These are phyloP conservation scores for Drosophila ogumai DNA, from an alignment of 1,140 invertebrate species.

Conservation along the genomic window DNA sequence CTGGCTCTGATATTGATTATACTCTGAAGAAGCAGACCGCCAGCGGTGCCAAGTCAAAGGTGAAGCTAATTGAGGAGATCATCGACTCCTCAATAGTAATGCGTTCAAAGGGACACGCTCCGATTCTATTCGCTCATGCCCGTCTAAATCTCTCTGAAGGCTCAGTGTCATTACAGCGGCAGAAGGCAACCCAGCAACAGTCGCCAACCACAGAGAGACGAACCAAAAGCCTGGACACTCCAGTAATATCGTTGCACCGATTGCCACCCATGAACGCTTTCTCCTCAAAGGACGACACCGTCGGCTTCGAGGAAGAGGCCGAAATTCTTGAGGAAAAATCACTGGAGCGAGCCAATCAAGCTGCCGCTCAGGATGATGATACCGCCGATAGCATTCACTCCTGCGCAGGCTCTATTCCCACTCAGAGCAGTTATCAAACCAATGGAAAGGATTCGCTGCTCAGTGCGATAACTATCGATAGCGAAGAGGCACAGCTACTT, in stretches of 20 bases:
- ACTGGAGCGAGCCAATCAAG: slow-evolving; percentile 63
- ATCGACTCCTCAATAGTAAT: slow-evolving; percentile 84
- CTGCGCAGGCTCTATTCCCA: slow-evolving; percentile 81
- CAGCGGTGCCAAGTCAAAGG: slow-evolving; percentile 69
- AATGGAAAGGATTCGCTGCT: slow-evolving; percentile 64
- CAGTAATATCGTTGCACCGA: slow-evolving; percentile 91
- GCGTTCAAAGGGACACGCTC: slow-evolving; percentile 89
- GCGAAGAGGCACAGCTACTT: slow-evolving; percentile 86
- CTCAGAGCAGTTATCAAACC: slow-evolving; percentile 63
- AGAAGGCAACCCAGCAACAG: slow-evolving; percentile 88
- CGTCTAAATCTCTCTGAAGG: slow-evolving; percentile 92
- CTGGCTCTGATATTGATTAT: slow-evolving; percentile 77
- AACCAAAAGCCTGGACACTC: slow-evolving; percentile 93
- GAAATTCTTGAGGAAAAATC: slow-evolving; percentile 87
- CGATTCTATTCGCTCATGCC: slow-evolving; percentile 91
- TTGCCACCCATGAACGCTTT: slow-evolving; percentile 93
- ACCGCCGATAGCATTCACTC: slow-evolving; percentile 78
- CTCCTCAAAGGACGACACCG: slow-evolving; percentile 94
- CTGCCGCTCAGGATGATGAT: slow-evolving; percentile 63
- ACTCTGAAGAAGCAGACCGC: slow-evolving; percentile 81
- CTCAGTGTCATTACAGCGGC: slow-evolving; percentile 90
- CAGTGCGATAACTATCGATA: slow-evolving; percentile 86
- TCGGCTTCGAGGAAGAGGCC: slow-evolving; percentile 89
- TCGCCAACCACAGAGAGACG: slow-evolving; percentile 90
- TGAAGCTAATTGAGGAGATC: slow-evolving; percentile 82